Evolutionary conservation across 2,113 vertebrate species (phyloP).

Genomic region (Donacobius atricapilla): DNA sequence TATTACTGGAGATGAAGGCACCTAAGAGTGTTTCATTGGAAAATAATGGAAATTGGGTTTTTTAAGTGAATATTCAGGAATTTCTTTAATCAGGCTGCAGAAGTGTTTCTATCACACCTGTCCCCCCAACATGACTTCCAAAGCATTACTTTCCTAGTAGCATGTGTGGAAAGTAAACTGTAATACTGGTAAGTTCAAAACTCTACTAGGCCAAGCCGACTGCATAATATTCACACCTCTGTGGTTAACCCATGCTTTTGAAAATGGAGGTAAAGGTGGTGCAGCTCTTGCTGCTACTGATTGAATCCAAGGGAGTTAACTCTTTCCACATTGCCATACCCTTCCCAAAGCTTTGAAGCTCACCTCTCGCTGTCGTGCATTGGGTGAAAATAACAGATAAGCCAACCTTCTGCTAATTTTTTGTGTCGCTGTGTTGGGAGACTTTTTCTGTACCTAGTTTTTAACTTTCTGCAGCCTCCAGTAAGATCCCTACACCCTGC

Average conservation of each 20-base stretch:
- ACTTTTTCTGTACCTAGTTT: not conserved
- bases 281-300: not conserved
- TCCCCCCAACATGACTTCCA: not conserved
- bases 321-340: not conserved
- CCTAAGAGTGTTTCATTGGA: not conserved
- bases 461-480: not conserved
- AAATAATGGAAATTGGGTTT: not conserved
- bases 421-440: not conserved
- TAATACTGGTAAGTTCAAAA: not conserved
- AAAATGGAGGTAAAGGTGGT: not conserved
- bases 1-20: not conserved
- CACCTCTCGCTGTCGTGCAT: not conserved
- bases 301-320: not conserved
- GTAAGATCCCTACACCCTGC: not conserved
- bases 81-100: not conserved
- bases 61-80: not conserved
- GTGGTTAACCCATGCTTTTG: not conserved
- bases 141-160: not conserved
- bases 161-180: not conserved
- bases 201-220: not conserved
- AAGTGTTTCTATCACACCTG: not conserved
- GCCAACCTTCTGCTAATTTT: not conserved
- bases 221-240: not conserved
- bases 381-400: not conserved
- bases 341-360: not conserved